Percentiles rank a stretch among this genome's conserved stretches.
Evolutionary conservation across 92 coral and sea anemone genomes (phyloP).

Genomic region (Ricordea florida): DNA sequence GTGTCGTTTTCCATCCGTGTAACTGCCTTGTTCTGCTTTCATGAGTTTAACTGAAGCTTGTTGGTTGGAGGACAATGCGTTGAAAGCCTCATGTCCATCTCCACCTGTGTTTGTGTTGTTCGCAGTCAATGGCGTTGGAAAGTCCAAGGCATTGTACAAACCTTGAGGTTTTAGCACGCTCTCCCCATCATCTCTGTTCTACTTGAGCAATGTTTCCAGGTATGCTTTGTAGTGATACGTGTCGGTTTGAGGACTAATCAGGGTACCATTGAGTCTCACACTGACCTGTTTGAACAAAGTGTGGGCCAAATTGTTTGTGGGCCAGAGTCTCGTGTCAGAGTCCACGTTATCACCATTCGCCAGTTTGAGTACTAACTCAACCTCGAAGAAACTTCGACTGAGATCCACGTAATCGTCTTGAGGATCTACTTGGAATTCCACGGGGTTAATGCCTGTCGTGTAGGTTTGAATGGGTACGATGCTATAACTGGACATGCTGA

Average conservation of each 20-base stretch:
- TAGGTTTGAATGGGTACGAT: background rate
- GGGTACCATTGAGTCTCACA: background rate
- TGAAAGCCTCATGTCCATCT: background rate
- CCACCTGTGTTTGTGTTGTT: background rate
- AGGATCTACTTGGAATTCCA: background rate
- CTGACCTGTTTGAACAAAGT: background rate
- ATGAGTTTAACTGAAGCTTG: background rate
- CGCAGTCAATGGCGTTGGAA: background rate
- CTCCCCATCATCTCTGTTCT: background rate
- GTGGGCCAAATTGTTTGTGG: background rate
- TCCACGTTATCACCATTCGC: background rate
- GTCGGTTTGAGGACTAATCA: constrained; percentile 11
- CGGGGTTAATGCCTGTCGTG: background rate
- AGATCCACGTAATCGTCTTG: background rate
- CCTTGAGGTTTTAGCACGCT: constrained; percentile 2
- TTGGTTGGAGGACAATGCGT: background rate
- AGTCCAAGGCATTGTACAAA: background rate
- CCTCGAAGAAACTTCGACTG: background rate
- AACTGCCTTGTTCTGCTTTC: background rate
- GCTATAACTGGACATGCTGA: background rate
- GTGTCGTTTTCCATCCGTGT: background rate
- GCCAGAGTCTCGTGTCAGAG: background rate
- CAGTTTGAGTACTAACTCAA: background rate
- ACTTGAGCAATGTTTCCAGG: constrained; percentile 15
- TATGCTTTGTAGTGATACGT: constrained; percentile 1